Evolutionary conservation across 2,888 invertebrate species (phyloP).

Genomic region (Tryphoninae sp.): DNA sequence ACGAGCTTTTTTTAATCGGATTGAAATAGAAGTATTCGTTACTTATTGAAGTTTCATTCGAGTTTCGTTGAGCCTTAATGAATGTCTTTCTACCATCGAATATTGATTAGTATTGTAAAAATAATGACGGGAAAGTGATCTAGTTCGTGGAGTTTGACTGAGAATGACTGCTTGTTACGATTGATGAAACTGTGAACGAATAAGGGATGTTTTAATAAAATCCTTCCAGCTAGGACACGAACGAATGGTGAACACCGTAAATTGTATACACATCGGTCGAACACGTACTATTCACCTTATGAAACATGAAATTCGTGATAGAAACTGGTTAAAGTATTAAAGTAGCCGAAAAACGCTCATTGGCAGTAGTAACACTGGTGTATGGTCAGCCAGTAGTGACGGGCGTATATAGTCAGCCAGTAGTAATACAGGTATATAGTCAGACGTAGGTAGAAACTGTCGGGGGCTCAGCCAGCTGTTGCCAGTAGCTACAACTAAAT

Average conservation of each 20-base stretch:
- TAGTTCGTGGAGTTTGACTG: background rate
- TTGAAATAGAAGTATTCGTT: too few relatives aligned
- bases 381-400: slow-evolving; percentile 29
- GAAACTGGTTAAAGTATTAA: background rate
- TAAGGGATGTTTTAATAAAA: background rate
- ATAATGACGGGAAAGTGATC: background rate
- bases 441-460: slow-evolving; percentile 28
- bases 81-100: too few relatives aligned
- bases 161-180: background rate
- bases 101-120: too few relatives aligned
- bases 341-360: slow-evolving; percentile 28
- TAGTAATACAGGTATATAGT: slow-evolving; percentile 49
- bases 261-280: background rate
- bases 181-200: background rate
- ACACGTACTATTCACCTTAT: background rate
- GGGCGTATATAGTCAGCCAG: slow-evolving; percentile 30
- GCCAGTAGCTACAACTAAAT: slow-evolving; percentile 57
- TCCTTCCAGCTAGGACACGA: background rate
- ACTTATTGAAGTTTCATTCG: too few relatives aligned
- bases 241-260: background rate
- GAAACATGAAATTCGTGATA: background rate
- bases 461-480: slow-evolving; percentile 57
- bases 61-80: too few relatives aligned
- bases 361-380: slow-evolving; percentile 31
- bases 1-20: too few relatives aligned